Conservation (phyloP, 30 jellyfish, hydroid and myxozoan species). For the Aurelia sp. region DNA sequence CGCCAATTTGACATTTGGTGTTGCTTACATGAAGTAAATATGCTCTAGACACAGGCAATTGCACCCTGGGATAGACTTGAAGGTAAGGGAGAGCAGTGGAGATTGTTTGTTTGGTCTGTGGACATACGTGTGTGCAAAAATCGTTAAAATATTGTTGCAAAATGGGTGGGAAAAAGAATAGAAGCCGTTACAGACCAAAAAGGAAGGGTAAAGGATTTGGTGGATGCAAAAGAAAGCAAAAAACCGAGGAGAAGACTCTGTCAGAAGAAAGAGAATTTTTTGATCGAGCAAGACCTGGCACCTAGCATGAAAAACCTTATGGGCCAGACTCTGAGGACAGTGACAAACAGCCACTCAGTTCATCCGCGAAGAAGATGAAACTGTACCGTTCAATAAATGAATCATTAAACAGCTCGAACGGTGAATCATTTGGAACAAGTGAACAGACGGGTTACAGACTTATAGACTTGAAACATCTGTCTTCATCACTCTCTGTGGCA, state of each 20-base stretch:
- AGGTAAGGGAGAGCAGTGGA: too few species aligned
- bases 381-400: slow-evolving; percentile 10
- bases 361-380: slow-evolving; percentile 12
- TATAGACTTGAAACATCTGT: too few species aligned
- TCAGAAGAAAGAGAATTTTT: slow-evolving; percentile 5
- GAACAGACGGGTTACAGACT: slow-evolving; percentile 25
- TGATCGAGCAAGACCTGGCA: slow-evolving; percentile 9
- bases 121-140: background rate
- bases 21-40: too few species aligned
- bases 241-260: background rate
- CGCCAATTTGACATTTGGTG: too few species aligned
- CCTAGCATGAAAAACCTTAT: background rate
- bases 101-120: background rate
- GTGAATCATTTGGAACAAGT: too few species aligned
- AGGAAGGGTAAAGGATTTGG: slow-evolving; percentile 9
- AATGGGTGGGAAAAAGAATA: slow-evolving; percentile 3
- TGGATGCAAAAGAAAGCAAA: slow-evolving; percentile 11
- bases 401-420: background rate
- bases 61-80: too few species aligned
- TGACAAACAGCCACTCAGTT: slow-evolving; percentile 8
- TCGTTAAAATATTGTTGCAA: background rate
- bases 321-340: slow-evolving; percentile 5
- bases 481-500: too few species aligned
- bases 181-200: background rate
- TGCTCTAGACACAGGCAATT: too few species aligned